phyloP scores from a whole-genome alignment of 2,113 vertebrate genomes.

The Eidolon helvum region DNA sequence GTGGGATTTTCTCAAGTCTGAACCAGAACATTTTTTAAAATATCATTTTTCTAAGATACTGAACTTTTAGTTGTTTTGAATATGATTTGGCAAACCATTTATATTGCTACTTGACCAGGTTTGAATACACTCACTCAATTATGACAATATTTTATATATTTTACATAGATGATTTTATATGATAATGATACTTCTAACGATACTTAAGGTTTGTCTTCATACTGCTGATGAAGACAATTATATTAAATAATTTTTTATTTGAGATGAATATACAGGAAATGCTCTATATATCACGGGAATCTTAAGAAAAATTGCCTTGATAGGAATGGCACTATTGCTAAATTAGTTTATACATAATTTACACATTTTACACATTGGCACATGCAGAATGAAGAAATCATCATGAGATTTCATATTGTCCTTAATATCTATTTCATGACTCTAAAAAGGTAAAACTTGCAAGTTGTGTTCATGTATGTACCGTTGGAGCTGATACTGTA shows the following conservation, averaged over 20 bases:
- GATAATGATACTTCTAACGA: background rate
- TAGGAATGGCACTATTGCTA: background rate
- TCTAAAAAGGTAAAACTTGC: background rate
- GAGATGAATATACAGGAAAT: background rate
- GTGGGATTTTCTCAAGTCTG: background rate
- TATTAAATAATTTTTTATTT: background rate
- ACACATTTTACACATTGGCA: background rate
- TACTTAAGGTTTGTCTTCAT: background rate
- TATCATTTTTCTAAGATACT: background rate
- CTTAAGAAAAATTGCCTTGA: background rate
- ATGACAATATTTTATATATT: background rate
- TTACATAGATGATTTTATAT: background rate
- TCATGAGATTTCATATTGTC: background rate
- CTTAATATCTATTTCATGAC: background rate
- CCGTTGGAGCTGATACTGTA: background rate
- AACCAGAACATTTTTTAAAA: background rate
- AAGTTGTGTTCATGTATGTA: background rate
- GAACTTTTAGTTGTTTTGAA: background rate
- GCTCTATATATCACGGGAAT: background rate
- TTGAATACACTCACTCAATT: background rate
- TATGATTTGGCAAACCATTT: background rate
- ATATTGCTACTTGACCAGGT: background rate
- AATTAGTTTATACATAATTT: background rate
- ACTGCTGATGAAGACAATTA: background rate
- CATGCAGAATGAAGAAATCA: background rate